Base-by-base conservation (phyloP, 2,113 vertebrate species). In the Zingel zingel region DNA sequence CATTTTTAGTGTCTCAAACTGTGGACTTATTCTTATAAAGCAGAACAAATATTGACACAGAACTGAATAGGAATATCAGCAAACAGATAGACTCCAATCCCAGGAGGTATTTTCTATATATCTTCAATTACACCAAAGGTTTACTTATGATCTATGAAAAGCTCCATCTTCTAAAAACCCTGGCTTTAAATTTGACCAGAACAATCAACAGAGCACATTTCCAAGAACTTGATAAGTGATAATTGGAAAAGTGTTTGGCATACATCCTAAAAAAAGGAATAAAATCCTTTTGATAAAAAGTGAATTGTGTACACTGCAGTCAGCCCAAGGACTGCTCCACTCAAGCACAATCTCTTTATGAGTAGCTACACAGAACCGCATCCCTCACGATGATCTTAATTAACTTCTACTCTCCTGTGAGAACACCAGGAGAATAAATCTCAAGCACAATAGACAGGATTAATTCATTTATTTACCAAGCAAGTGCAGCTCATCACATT, bases 401-500 rank as follows among this genome's bases (percentile, higher is more conserved):
- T 93, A 92, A 89, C 86, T 93, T 89, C 83, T 77, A 36, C 82
- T 92, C 87, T 93, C 86, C 83, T 74, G 65, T 58, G 86, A 93
- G 88, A 86, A 87, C 89, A 76, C 75, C 83, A 63, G 77, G 80
- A 86, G 89, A 91, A 90, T 88, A 87, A 89, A 92, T 89, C 90
- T 91, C 87, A 92, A 93, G 93, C 93, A 94, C 93, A 92, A 92
- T 89, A 86, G 79, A 82, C 54, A 21, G 81, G 83, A 93, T 94
- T 94, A 88, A 88, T 93, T 93, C 70, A 91, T 91, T 94, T 93
- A 95, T 94, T 94, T 93, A 90, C 91, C 56, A 30, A 85, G 83
- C 73, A 82, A 88, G 69, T 76, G 77, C 77, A 79, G 83, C 91
- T 92, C 86, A 89, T 93, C 90, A 91, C 70, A 86, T 83, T 88